These are phyloP conservation scores for Tinea semifulvella DNA, from an alignment of 2,888 invertebrate genomes.

Conservation along the genomic window DNA sequence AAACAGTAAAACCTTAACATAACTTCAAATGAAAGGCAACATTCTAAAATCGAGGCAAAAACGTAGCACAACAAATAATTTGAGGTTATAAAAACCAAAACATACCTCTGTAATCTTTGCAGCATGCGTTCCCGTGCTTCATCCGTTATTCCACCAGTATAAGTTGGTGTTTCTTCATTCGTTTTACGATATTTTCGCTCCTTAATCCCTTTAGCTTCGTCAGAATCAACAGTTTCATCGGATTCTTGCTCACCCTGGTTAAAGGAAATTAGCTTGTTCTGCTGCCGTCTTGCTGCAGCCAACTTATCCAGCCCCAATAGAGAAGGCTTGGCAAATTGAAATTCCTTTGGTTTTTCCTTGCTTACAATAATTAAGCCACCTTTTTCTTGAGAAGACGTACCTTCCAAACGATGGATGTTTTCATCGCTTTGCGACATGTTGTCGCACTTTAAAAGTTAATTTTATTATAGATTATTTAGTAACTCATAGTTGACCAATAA, in stretches of 20 bases:
- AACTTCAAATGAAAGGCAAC: no score
- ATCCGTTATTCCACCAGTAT: slow-evolving; percentile 91
- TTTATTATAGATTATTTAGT: no score
- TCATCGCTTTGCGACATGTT: slow-evolving; percentile 54
- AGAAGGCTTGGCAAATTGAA: slow-evolving; percentile 81
- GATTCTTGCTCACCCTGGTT: slow-evolving; percentile 49
- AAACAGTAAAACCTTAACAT: no score
- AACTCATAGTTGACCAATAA: no score
- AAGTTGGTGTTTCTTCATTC: slow-evolving; percentile 90
- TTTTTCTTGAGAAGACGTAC: slow-evolving; percentile 69
- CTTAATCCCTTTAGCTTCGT: slow-evolving; percentile 28
- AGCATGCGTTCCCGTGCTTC: slow-evolving; percentile 78
- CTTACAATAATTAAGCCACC: slow-evolving; percentile 79
- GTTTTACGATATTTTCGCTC: slow-evolving; percentile 78
- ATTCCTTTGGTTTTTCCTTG: slow-evolving; percentile 63
- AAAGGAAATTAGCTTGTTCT: slow-evolving; percentile 74
- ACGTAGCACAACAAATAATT: no score
- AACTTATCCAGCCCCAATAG: slow-evolving; percentile 85
- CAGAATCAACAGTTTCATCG: slow-evolving; percentile 30
- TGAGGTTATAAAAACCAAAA: slow-evolving; percentile 3
- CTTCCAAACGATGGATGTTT: slow-evolving; percentile 77
- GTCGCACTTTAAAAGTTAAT: neutral
- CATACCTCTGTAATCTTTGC: slow-evolving; percentile 67
- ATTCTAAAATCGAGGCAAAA: no score
- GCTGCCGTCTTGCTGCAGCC: slow-evolving; percentile 78